Evolutionary conservation across 1,140 invertebrate species (phyloP).

Genomic region (Drosophila sturtevanti): DNA sequence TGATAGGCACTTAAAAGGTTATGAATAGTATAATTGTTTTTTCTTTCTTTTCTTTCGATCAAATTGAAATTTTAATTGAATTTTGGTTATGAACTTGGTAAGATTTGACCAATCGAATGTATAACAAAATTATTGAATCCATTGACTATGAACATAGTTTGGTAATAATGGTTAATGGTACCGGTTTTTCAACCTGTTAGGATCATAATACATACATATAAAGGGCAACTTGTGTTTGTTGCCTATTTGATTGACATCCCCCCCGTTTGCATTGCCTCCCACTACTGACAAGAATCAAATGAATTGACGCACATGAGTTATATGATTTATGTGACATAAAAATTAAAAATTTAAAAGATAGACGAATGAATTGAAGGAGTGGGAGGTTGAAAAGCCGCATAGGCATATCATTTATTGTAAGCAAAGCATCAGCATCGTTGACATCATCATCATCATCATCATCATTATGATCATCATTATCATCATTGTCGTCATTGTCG

Average conservation of each 20-base stretch:
- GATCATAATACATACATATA: not conserved
- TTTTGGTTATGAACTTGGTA: conserved; percentile 24
- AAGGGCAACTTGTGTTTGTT: not conserved
- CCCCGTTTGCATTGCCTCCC: not conserved
- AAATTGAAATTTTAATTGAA: conserved; percentile 75
- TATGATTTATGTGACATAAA: conserved; percentile 42
- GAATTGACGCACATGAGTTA: conserved; percentile 7
- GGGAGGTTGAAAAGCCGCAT: conserved; percentile 54
- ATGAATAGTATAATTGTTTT: conserved; percentile 53
- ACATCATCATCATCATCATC: conserved; percentile 42
- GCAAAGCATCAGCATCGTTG: conserved; percentile 31
- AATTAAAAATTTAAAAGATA: conserved; percentile 68
- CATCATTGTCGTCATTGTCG: conserved; percentile 33
- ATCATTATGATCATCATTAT: no score
- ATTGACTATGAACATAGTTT: no score
- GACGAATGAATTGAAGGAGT: not conserved
- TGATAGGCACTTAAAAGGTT: conserved; percentile 52
- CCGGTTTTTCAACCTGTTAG: no score
- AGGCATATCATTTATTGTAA: conserved; percentile 60
- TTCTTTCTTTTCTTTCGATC: conserved; percentile 1
- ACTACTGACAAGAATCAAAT: conserved; percentile 26
- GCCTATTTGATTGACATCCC: not conserved
- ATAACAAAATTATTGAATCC: not conserved
- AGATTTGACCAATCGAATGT: not conserved
- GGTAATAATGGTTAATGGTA: no score